Base-by-base conservation (phyloP, 2,888 invertebrate genomes). In the Thelaira solivaga region DNA sequence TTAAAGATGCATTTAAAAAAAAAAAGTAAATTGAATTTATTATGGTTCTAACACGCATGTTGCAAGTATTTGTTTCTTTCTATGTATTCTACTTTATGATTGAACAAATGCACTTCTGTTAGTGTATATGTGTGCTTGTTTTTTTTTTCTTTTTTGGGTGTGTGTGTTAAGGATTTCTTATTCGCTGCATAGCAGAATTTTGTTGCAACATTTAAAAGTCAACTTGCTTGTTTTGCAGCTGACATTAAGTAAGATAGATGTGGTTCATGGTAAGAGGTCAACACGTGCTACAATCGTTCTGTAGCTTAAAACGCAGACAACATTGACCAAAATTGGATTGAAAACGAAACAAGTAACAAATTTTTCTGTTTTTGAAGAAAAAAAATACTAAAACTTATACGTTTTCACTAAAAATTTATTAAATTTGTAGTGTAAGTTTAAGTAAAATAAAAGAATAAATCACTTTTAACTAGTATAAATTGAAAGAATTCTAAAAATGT, bases 221-320 rank as follows among this genome's bases (percentile, higher is more conserved):
- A 73, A 77, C 72, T 57, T 73, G 47, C 34, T 71, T 73, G 22
- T 45, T 71, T 71, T 79, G 75, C 67, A 69, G 65, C 36, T 71
- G 75, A 75, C 79, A 75, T 65, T 74, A 79, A 79, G 75, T 75
- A 79, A 75, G 79, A 79, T 71, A 62, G 53, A 79, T 79, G 69
- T 67, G 74, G 55, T 57, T 68, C 24, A 34, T 77, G 65, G 77
- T 73, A 64, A 64, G 73, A 69, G 77, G 77, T 77, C 68, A 77
- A 77, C 49, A 64, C 68, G 73, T 73, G 73, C 59, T 77, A 69
- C 73, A 73, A 73, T 69, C 68, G 64, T 73, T 64, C 24, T 62
- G 61, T 55, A 61, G 31, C 68, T 68, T 67, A 67, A 45, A 67
- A 72, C 51, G 62, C 72, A 57, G 77, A 68, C 67, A 73, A 68